A percentile compares a stretch with the other conserved stretches of the same genome.
phyloP scores from a whole-genome alignment of 1,140 invertebrate genomes.

The Cheumatopsyche charites region DNA sequence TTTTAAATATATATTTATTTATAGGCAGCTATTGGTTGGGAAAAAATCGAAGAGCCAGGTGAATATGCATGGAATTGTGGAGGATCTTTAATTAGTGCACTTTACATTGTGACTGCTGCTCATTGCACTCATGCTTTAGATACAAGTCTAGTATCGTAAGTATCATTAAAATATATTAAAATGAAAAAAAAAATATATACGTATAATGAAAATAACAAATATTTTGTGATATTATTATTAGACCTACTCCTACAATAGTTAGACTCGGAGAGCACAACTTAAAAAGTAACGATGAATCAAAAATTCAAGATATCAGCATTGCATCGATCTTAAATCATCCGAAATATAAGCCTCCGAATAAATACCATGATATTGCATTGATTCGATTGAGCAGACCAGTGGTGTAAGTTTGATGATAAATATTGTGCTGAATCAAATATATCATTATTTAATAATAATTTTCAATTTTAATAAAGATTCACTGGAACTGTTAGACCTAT shows the following conservation, averaged over 20 bases:
- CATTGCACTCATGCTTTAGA: conserved; percentile 19
- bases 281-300: neutral
- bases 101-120: conserved; percentile 20
- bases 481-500: conserved; percentile 5
- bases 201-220: neutral
- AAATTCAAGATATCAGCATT: neutral
- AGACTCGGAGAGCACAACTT: conserved; percentile 13
- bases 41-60: neutral
- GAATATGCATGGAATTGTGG: conserved; percentile 24
- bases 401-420: neutral
- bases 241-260: neutral
- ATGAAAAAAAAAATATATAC: too few species aligned
- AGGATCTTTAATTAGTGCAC: conserved; percentile 27
- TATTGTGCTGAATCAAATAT: neutral
- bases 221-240: neutral
- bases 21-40: conserved; percentile 27
- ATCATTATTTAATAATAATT: neutral
- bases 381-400: neutral
- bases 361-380: conserved; percentile 19
- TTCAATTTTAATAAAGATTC: neutral
- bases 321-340: neutral
- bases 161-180: neutral
- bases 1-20: neutral
- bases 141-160: neutral
- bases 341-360: neutral